Base-by-base conservation (phyloP, 2,113 vertebrate species). In the Spheniscus mendiculus region DNA sequence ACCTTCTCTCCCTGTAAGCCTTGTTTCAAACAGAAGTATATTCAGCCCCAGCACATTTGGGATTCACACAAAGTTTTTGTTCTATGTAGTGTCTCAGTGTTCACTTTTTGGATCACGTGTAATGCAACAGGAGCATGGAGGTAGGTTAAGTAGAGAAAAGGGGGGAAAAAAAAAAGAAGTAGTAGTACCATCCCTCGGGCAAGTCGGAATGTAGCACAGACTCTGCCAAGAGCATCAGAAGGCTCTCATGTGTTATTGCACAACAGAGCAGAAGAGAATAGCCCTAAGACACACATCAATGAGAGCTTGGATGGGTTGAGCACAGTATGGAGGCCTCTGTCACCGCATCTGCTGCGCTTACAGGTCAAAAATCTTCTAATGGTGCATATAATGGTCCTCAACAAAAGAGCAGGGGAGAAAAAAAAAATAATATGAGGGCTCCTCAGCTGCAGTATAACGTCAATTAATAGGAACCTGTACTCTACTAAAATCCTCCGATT, bases 201-300 rank as follows among this genome's bases (percentile, higher is more conserved):
- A 90, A 92, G 63, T 38, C 55, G 88, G 71, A 78, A 85, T 8
- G 67, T 52, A 96, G 92, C 86, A 67, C 83, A 95, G 80, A 74
- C 70, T 78, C 84, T 93, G 83, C 77, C 82, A 95, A 59, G 67
- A 87, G 79, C 83, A 69, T 71, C 36, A 56, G 42, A 67, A 66
- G 79, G 76, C 71, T 95, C 87, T 58, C 53, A 80, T n/a, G 36
- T 52, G 52, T 84, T 86, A 91, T 12, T 86, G 79, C 71, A 94
- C 65, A 93, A 88, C 10, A 10, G 59, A 97, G 92, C 92, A 91
- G 83, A 96, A 85, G 72, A 80, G 82, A 96, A 90, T 13, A 94
- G 89, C 92, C 69, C 76, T 40, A 73, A 89, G 87, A 95, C 42
- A 87, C 38, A 79, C 44, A 70, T 87, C 76, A 70, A 13, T 76